Conservation (phyloP, 2,113 vertebrate genomes). For the Sturnus vulgaris region DNA sequence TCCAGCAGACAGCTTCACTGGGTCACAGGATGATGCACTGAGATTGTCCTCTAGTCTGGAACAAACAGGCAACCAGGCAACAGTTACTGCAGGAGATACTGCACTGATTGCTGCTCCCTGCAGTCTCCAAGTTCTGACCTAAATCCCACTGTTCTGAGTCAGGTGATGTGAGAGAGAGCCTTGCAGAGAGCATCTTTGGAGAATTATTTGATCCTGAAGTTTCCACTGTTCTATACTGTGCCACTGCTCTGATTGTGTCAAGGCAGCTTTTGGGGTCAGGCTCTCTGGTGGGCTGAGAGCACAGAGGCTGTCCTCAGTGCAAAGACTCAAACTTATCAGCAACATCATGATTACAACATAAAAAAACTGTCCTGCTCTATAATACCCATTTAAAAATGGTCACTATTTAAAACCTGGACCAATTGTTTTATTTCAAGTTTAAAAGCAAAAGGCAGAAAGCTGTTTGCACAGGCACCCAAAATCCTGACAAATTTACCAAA, state of each 20-base stretch:
- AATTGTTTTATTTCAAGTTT: neutral
- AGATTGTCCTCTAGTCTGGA: neutral
- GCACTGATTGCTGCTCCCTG: neutral
- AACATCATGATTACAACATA: neutral
- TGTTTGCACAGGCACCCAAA: neutral
- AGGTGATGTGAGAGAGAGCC: neutral
- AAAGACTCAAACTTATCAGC: neutral
- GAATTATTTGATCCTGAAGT: neutral
- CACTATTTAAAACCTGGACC: neutral
- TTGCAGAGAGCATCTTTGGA: neutral
- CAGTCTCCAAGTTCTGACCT: neutral
- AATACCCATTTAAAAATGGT: neutral
- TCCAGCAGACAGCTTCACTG: neutral
- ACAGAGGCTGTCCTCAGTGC: constrained; percentile 40
- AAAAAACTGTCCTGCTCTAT: neutral
- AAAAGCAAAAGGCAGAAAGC: neutral
- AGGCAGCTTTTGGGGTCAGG: neutral
- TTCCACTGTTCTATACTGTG: neutral
- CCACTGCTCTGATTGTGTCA: neutral
- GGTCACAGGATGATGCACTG: neutral
- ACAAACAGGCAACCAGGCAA: neutral
- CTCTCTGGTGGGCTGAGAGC: neutral
- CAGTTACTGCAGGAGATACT: neutral
- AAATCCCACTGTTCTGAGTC: neutral
- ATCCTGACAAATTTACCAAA: neutral